phyloP scores from a whole-genome alignment of 2,888 invertebrate species.

The Tubulanus polymorphus region DNA sequence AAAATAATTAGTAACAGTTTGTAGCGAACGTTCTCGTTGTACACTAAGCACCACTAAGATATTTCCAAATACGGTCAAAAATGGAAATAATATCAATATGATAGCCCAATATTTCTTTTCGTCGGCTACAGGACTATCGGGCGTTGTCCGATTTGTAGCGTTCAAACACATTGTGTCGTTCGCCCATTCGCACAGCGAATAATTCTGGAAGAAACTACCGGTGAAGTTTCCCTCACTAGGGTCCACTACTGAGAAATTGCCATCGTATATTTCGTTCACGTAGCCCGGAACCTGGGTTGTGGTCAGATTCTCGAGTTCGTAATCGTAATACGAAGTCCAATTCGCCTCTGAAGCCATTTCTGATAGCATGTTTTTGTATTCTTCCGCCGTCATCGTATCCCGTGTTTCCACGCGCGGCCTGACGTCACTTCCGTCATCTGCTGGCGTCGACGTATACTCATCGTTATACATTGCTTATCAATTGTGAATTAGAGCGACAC shows the following conservation, averaged over 20 bases:
- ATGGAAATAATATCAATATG: neutral
- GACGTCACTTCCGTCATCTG: too few species aligned
- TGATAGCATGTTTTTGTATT: too few species aligned
- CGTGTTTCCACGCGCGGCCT: too few species aligned
- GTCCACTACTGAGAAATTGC: too few species aligned
- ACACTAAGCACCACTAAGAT: neutral
- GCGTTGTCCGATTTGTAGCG: neutral
- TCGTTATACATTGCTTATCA: too few species aligned
- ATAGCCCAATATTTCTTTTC: neutral
- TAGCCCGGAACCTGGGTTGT: neutral
- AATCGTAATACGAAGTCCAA: too few species aligned
- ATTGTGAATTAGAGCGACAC: too few species aligned
- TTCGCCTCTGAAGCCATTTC: too few species aligned
- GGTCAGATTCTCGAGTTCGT: too few species aligned
- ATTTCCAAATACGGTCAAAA: neutral
- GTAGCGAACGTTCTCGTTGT: neutral
- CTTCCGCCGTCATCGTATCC: too few species aligned
- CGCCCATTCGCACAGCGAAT: neutral
- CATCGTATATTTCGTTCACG: neutral
- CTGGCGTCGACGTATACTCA: too few species aligned
- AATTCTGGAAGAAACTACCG: neutral
- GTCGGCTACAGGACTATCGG: neutral
- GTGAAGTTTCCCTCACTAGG: neutral
- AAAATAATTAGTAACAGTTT: conserved; percentile 1
- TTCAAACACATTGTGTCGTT: neutral